Evolutionary conservation across 2,888 invertebrate genomes (phyloP).

Genomic region (Tridacna crocea): DNA sequence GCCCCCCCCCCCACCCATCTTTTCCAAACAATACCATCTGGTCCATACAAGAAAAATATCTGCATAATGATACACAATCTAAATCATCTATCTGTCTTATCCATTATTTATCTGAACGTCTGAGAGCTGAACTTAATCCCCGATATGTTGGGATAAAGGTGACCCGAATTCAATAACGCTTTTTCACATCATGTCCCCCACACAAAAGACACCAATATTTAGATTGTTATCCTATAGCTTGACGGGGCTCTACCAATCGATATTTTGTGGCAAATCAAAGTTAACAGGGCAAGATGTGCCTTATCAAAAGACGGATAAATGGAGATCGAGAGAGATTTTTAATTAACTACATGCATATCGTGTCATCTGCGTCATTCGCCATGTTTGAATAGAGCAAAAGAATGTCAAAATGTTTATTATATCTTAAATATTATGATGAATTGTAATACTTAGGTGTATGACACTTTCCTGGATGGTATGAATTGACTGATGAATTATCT

Average conservation of each 20-base stretch:
- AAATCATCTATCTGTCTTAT: too few relatives aligned
- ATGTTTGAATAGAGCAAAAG: slow-evolving; percentile 1
- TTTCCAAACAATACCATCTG: too few relatives aligned
- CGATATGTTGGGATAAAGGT: slow-evolving; percentile 20
- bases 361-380: neutral
- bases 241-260: slow-evolving; percentile 22
- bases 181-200: slow-evolving; percentile 40
- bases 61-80: too few relatives aligned
- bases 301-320: slow-evolving; percentile 11
- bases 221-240: slow-evolving; percentile 38
- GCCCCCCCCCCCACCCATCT: too few relatives aligned
- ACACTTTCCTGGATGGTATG: too few relatives aligned
- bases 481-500: too few relatives aligned
- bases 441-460: too few relatives aligned
- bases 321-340: neutral
- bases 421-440: neutral
- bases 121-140: too few relatives aligned
- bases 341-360: slow-evolving; percentile 12
- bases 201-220: slow-evolving; percentile 51
- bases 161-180: slow-evolving; percentile 35
- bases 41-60: too few relatives aligned
- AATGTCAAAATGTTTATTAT: slow-evolving; percentile 1
- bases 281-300: slow-evolving; percentile 8
- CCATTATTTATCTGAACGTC: too few relatives aligned
- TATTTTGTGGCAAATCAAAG: slow-evolving; percentile 21